Percentiles rank a stretch among this genome's conserved stretches.
Conservation (phyloP, 2,888 invertebrate species). For the Agriopis leucophaearia region DNA sequence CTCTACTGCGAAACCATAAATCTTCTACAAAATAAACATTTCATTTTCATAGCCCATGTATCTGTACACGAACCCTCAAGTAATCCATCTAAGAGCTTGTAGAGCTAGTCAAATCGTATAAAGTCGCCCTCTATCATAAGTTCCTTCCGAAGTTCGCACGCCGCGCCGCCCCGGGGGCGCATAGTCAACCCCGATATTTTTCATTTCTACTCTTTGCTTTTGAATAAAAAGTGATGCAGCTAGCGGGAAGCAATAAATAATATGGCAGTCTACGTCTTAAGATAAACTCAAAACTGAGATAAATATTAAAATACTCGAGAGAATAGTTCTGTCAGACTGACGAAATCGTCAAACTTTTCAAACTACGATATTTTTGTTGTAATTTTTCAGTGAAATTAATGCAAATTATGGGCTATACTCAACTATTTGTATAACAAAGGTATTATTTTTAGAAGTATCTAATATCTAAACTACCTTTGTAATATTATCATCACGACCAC, state of each 20-base stretch:
- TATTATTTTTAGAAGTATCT: too few relatives aligned
- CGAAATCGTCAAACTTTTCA: too few relatives aligned
- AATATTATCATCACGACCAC: too few relatives aligned
- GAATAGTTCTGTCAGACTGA: too few relatives aligned
- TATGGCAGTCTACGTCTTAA: constrained; percentile 12
- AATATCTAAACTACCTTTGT: too few relatives aligned
- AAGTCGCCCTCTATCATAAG: constrained; percentile 69
- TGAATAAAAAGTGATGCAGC: constrained; percentile 64
- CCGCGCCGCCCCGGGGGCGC: constrained; percentile 38
- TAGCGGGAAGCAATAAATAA: constrained; percentile 70
- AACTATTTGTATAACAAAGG: too few relatives aligned
- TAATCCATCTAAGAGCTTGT: constrained; percentile 58
- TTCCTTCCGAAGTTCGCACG: constrained; percentile 53
- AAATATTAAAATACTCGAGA: too few relatives aligned
- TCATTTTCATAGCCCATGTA: constrained; percentile 26
- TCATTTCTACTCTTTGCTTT: constrained; percentile 56
- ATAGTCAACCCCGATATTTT: constrained; percentile 57
- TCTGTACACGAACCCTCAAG: constrained; percentile 35
- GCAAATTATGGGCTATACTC: too few relatives aligned
- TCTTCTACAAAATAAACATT: constrained; percentile 22
- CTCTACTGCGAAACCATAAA: background rate
- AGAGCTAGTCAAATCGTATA: constrained; percentile 65
- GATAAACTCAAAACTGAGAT: background rate
- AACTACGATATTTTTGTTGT: too few relatives aligned
- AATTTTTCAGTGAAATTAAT: too few relatives aligned